A percentile compares a stretch with the other conserved stretches of the same genome.
phyloP scores from a whole-genome alignment of 2,113 vertebrate species.

The Saccopteryx bilineata region DNA sequence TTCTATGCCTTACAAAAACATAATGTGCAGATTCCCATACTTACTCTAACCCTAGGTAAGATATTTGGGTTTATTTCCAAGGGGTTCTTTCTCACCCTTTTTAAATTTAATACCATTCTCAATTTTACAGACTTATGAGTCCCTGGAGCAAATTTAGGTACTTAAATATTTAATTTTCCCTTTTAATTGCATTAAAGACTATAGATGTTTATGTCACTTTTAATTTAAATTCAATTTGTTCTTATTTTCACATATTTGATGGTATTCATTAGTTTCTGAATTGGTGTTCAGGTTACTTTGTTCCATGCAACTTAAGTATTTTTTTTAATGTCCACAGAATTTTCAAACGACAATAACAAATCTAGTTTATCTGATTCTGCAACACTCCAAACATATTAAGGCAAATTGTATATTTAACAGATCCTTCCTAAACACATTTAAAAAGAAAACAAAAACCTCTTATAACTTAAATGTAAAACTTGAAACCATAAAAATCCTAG shows the following conservation, averaged over 20 bases:
- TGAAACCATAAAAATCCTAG: not conserved
- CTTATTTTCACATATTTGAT: not conserved
- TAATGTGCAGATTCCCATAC: not conserved
- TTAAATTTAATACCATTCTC: not conserved
- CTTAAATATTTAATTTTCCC: not conserved
- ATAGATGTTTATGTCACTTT: not conserved
- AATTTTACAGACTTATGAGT: not conserved
- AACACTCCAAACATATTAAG: not conserved
- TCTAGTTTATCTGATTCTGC: not conserved
- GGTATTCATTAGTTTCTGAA: not conserved
- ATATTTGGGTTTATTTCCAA: not conserved
- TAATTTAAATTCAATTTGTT: not conserved
- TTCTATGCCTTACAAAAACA: not conserved
- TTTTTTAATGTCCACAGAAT: not conserved
- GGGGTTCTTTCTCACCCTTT: not conserved
- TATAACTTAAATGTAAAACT: not conserved
- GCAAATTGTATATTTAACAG: not conserved
- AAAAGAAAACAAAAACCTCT: not conserved
- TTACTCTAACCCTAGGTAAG: not conserved
- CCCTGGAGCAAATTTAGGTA: not conserved
- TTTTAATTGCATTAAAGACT: not conserved
- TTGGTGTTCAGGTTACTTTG: not conserved
- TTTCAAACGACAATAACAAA: conserved; percentile 1
- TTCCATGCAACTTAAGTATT: not conserved
- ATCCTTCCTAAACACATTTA: not conserved